Conservation (phyloP, 1,140 invertebrate genomes). For the Charaxes varanes region DNA sequence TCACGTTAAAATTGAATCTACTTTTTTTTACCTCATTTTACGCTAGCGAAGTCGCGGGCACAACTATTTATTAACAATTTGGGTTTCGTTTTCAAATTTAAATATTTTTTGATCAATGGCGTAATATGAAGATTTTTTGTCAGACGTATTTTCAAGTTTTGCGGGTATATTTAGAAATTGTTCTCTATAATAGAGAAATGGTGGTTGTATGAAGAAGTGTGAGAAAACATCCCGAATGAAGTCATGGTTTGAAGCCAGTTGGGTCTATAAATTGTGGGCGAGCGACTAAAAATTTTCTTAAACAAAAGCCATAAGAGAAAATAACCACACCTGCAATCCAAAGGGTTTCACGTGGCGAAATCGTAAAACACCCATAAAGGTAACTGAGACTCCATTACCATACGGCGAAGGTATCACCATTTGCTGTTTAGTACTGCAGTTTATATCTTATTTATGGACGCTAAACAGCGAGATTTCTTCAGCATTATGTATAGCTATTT, state of each 20-base stretch:
- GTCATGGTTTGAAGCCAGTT: background rate
- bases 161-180: too few species aligned
- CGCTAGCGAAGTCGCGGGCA: too few species aligned
- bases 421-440: constrained; percentile 10
- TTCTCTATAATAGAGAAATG: too few species aligned
- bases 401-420: constrained; percentile 13
- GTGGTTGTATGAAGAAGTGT: too few species aligned
- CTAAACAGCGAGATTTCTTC: constrained; percentile 7
- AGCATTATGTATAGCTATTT: too few species aligned
- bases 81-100: too few species aligned
- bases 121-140: too few species aligned
- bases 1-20: too few species aligned
- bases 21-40: too few species aligned
- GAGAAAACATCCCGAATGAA: background rate
- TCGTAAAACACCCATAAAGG: constrained; percentile 50
- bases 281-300: background rate
- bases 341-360: constrained; percentile 37
- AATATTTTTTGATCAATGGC: too few species aligned
- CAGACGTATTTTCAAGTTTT: too few species aligned
- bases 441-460: constrained; percentile 10
- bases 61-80: too few species aligned
- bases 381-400: constrained; percentile 32
- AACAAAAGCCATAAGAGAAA: constrained; percentile 1
- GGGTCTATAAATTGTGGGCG: background rate
- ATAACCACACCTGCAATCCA: constrained; percentile 5